Conservation (phyloP, 1,140 invertebrate genomes). For the Oryctes rhinoceros region DNA sequence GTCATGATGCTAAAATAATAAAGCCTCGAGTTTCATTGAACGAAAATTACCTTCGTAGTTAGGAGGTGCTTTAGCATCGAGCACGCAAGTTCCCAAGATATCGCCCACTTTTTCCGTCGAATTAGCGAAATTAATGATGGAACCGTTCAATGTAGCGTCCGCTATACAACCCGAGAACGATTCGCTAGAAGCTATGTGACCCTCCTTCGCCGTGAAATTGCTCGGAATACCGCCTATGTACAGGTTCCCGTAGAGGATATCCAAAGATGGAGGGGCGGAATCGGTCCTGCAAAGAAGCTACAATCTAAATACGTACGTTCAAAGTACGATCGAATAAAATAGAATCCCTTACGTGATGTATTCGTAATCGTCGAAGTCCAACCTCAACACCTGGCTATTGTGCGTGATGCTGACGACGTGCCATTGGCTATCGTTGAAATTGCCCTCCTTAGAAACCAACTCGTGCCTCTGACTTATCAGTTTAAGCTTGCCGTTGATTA, state of each 20-base stretch:
- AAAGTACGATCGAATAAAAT: constrained; percentile 7
- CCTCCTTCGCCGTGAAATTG: constrained; percentile 61
- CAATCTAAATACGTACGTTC: constrained; percentile 43
- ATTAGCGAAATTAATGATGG: constrained; percentile 83
- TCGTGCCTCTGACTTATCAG: constrained; percentile 74
- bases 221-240: constrained; percentile 87
- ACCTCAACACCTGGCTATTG: constrained; percentile 67
- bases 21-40: too few species aligned
- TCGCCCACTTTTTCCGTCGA: constrained; percentile 71
- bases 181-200: constrained; percentile 58
- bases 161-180: constrained; percentile 86
- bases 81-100: constrained; percentile 71
- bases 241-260: constrained; percentile 72
- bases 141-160: constrained; percentile 84
- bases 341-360: constrained; percentile 66
- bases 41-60: constrained; percentile 5
- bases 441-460: constrained; percentile 67
- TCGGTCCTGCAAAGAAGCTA: constrained; percentile 63
- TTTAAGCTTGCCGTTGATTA: constrained; percentile 75
- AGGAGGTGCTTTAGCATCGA: constrained; percentile 49
- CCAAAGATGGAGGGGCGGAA: constrained; percentile 65
- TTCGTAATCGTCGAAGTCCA: constrained; percentile 87
- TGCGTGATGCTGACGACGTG: constrained; percentile 90
- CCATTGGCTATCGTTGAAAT: constrained; percentile 90
- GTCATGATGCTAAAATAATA: too few species aligned